These are phyloP conservation scores for Serinus canaria DNA, from an alignment of 2,113 vertebrate species.

Conservation along the genomic window DNA sequence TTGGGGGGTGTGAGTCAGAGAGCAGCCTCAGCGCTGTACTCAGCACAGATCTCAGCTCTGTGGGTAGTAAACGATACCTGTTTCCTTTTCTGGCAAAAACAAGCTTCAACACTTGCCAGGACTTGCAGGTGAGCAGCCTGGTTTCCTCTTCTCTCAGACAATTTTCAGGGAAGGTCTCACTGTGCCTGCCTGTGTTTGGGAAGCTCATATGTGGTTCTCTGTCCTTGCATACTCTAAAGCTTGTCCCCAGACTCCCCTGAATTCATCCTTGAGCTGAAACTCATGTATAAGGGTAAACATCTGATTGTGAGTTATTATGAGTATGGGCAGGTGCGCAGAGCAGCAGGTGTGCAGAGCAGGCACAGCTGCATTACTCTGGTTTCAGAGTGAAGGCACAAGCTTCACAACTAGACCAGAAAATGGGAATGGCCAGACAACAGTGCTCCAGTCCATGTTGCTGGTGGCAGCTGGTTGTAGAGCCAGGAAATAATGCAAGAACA, in stretches of 20 bases:
- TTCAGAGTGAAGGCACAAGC: neutral
- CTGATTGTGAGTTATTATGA: neutral
- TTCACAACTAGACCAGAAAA: neutral
- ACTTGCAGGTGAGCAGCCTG: conserved; percentile 21
- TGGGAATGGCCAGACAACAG: neutral
- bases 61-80: neutral
- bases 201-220: fast-evolving
- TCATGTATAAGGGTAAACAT: neutral
- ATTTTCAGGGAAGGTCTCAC: neutral
- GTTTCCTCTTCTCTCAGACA: neutral
- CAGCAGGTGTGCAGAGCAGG: neutral
- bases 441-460: neutral
- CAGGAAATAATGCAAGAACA: neutral
- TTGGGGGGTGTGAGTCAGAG: neutral
- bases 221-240: neutral
- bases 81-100: conserved; percentile 50
- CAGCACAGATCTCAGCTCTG: neutral
- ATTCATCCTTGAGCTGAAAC: neutral
- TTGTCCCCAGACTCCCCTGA: neutral
- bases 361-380: neutral
- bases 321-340: neutral
- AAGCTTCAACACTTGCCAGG: conserved; percentile 21
- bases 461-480: neutral
- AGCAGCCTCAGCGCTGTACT: neutral
- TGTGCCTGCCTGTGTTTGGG: neutral